Evolutionary conservation across 2,797 vertebrate species (phyloP).

Genomic region (Propithecus deckenii): DNA sequence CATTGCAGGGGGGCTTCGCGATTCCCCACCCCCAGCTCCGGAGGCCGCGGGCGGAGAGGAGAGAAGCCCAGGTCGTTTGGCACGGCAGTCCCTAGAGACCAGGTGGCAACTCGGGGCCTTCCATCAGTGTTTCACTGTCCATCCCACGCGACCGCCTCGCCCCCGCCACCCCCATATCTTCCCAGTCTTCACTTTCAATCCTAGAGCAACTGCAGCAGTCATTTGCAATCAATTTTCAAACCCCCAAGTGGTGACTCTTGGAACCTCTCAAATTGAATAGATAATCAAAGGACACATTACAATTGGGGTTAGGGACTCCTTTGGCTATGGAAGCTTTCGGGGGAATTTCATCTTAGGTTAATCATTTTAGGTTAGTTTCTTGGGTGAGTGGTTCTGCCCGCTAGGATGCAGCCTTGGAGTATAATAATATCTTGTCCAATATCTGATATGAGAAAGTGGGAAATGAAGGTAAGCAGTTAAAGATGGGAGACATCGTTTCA

Average conservation of each 20-base stretch:
- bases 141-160: too few species aligned
- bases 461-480: neutral
- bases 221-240: neutral
- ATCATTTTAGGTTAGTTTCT: neutral
- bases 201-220: neutral
- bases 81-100: too few species aligned
- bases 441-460: neutral
- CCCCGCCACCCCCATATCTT: too few species aligned
- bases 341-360: neutral
- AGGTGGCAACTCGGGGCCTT: too few species aligned
- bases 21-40: too few species aligned
- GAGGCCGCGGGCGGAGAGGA: too few species aligned
- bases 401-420: neutral
- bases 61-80: too few species aligned
- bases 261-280: neutral
- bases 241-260: neutral
- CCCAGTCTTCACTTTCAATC: neutral
- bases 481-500: neutral
- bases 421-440: neutral
- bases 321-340: neutral
- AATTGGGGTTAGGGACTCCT: neutral
- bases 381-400: neutral
- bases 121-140: too few species aligned
- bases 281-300: neutral
- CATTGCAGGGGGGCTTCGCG: too few species aligned